A percentile compares a stretch with the other conserved stretches of the same genome.
These are phyloP conservation scores for Manacus vitellinus DNA, from an alignment of 2,113 vertebrate genomes.

Conservation along the genomic window DNA sequence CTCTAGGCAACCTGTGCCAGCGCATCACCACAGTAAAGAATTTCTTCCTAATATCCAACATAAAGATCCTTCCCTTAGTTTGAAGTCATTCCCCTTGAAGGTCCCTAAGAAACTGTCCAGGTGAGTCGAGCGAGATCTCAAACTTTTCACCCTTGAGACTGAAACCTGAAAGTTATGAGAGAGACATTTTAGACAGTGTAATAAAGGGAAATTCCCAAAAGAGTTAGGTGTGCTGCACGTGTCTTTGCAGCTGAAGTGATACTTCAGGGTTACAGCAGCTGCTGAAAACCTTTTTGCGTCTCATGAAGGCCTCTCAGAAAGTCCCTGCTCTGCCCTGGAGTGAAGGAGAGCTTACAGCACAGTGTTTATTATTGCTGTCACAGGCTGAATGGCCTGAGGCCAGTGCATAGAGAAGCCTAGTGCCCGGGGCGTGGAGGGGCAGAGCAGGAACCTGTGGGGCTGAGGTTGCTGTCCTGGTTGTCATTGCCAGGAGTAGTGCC, in stretches of 20 bases:
- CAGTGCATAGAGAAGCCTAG: background rate
- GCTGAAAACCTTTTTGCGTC: background rate
- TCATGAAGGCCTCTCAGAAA: background rate
- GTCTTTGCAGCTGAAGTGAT: background rate
- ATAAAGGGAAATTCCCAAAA: background rate
- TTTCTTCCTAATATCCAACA: background rate
- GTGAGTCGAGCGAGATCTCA: background rate
- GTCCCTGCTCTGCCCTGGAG: background rate
- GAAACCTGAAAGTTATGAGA: background rate
- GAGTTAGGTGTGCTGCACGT: background rate
- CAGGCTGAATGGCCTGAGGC: background rate
- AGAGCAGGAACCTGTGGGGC: background rate
- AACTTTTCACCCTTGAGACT: background rate
- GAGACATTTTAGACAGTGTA: background rate
- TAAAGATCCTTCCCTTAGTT: background rate
- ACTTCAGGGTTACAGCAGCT: background rate
- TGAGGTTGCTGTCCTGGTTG: background rate
- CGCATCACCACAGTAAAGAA: background rate
- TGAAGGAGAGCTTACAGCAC: background rate
- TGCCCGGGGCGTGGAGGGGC: background rate
- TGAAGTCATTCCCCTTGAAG: background rate
- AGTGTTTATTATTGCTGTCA: background rate
- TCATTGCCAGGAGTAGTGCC: background rate
- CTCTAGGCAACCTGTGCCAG: background rate
- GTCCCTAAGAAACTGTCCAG: background rate